A percentile compares a stretch with the other conserved stretches of the same genome.
phyloP scores from a whole-genome alignment of 2,888 invertebrate species.

The Drosophila imparisetae region DNA sequence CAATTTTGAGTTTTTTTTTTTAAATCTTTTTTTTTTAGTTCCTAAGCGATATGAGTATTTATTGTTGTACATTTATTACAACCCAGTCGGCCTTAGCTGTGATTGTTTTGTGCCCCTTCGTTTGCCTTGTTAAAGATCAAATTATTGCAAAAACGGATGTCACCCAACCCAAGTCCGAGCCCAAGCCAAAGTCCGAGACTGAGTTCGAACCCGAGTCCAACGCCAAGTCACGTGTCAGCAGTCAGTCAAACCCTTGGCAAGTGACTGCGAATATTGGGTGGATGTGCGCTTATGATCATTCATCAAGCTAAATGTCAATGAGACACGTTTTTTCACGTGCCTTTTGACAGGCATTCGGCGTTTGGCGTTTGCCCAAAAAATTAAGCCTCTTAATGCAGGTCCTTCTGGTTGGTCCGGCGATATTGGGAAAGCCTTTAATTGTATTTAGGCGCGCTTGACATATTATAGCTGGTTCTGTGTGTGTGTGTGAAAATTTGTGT shows the following conservation, averaged over 20 bases:
- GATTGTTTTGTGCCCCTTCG: not conserved
- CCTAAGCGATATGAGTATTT: not conserved
- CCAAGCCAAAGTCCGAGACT: conserved; percentile 1
- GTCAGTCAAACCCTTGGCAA: conserved; percentile 65
- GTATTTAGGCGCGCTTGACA: conserved; percentile 69
- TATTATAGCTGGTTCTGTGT: conserved; percentile 57
- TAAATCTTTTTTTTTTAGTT: not conserved
- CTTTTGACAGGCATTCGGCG: conserved; percentile 65
- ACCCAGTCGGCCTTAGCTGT: not conserved
- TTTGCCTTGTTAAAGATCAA: conserved; percentile 24
- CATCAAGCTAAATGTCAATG: conserved; percentile 78
- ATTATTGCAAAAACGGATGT: conserved; percentile 38
- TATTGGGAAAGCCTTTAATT: conserved; percentile 64
- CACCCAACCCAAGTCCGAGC: conserved; percentile 8
- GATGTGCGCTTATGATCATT: conserved; percentile 63
- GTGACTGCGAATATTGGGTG: conserved; percentile 34
- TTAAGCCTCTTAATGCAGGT: conserved; percentile 77
- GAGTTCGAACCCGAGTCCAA: not conserved
- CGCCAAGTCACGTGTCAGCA: conserved; percentile 72
- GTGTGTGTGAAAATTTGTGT: conserved; percentile 29
- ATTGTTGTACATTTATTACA: not conserved
- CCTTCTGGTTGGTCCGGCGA: conserved; percentile 42
- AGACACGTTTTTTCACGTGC: conserved; percentile 79
- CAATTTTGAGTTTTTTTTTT: not conserved
- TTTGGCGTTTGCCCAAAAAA: conserved; percentile 51